phyloP scores from a whole-genome alignment of 2,797 vertebrate species.

The Danio albolineatus region DNA sequence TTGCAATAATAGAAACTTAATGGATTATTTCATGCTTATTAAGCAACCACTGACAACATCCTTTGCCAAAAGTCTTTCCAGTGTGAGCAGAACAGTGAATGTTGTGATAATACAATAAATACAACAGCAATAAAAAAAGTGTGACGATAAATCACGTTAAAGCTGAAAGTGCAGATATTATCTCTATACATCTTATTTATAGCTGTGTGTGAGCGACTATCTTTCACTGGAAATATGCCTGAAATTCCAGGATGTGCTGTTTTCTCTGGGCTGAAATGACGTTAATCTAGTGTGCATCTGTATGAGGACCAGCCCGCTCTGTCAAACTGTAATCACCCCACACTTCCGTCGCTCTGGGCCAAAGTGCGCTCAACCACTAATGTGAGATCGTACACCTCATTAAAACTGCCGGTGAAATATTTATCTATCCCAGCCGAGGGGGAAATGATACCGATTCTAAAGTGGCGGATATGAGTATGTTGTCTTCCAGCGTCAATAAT shows the following conservation, averaged over 20 bases:
- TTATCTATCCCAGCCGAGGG: slow-evolving; percentile 71
- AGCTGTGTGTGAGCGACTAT: slow-evolving; percentile 14
- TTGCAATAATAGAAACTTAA: too few relatives aligned
- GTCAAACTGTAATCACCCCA: slow-evolving; percentile 42
- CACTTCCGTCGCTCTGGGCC: slow-evolving; percentile 64
- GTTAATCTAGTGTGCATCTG: slow-evolving; percentile 9
- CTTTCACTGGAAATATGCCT: slow-evolving; percentile 19
- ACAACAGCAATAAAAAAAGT: slow-evolving; percentile 6
- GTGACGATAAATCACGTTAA: slow-evolving; percentile 29
- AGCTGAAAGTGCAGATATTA: slow-evolving; percentile 29
- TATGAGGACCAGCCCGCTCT: slow-evolving; percentile 19
- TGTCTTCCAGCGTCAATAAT: background rate
- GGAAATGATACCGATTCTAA: slow-evolving; percentile 63
- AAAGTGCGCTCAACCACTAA: slow-evolving; percentile 62
- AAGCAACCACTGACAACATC: background rate
- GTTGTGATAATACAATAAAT: slow-evolving; percentile 28
- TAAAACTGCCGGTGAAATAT: slow-evolving; percentile 73
- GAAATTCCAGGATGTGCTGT: background rate
- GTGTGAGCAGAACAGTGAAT: background rate
- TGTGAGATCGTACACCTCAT: slow-evolving; percentile 73
- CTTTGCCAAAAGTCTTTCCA: background rate
- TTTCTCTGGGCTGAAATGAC: slow-evolving; percentile 1
- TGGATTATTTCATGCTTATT: too few relatives aligned
- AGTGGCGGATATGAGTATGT: background rate
- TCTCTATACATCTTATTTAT: slow-evolving; percentile 26